Evolutionary conservation across 1,140 invertebrate genomes (phyloP).

Genomic region (Mactra quadrangularis): DNA sequence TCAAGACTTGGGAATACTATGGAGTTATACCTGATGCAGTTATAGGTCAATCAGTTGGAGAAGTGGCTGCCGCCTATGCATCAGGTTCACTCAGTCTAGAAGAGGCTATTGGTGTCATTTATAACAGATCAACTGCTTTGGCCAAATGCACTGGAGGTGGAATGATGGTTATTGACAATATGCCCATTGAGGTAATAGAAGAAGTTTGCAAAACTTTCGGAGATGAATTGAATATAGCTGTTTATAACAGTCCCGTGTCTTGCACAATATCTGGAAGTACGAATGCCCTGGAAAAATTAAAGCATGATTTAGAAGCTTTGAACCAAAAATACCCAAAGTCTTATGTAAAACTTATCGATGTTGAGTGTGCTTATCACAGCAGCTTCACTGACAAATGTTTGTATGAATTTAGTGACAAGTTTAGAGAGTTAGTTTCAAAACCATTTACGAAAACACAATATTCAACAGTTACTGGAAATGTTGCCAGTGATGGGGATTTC

Average conservation of each 20-base stretch:
- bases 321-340: background rate
- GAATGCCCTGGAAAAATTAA: constrained; percentile 45
- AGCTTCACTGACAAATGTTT: constrained; percentile 68
- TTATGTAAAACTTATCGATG: no score
- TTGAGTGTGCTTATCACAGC: constrained; percentile 74
- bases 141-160: constrained; percentile 46
- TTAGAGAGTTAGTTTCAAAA: background rate
- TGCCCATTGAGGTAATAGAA: constrained; percentile 45
- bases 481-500: background rate
- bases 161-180: constrained; percentile 65
- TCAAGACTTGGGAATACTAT: constrained; percentile 47
- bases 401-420: constrained; percentile 22
- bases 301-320: constrained; percentile 9
- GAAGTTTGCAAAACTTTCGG: constrained; percentile 31
- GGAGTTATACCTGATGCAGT: constrained; percentile 61
- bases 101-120: constrained; percentile 65
- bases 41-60: constrained; percentile 69
- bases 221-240: constrained; percentile 58
- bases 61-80: constrained; percentile 66
- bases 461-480: constrained; percentile 29
- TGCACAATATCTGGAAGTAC: constrained; percentile 72
- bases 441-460: constrained; percentile 60
- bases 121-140: constrained; percentile 56
- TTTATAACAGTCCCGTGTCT: constrained; percentile 68
- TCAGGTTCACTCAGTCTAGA: constrained; percentile 55